These are phyloP conservation scores for Cephonodes hylas DNA, from an alignment of 2,888 invertebrate genomes.

Conservation along the genomic window DNA sequence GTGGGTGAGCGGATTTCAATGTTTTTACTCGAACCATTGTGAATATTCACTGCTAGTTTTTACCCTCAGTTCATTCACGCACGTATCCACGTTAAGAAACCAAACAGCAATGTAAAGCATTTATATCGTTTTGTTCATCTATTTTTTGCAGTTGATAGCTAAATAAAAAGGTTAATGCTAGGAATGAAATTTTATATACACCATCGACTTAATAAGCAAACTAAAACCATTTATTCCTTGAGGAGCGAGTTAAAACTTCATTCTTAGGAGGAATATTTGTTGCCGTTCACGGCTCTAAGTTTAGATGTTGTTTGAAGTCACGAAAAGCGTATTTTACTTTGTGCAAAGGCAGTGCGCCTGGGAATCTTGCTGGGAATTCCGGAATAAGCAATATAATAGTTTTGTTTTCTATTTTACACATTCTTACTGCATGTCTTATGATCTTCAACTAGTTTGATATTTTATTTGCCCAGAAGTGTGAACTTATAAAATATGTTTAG, in stretches of 20 bases:
- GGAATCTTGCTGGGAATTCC: neutral
- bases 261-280: neutral
- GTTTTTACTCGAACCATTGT: slow-evolving; percentile 1
- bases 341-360: neutral
- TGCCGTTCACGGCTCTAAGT: neutral
- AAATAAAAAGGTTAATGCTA: neutral
- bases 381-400: neutral
- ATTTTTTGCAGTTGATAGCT: neutral
- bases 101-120: neutral
- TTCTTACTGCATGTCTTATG: neutral
- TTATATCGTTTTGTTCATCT: neutral
- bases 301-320: slow-evolving; percentile 16
- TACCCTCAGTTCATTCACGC: neutral
- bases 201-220: too few relatives aligned
- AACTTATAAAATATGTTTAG: too few relatives aligned
- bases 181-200: neutral
- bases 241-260: neutral
- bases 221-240: too few relatives aligned
- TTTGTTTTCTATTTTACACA: neutral
- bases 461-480: too few relatives aligned
- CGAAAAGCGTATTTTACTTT: slow-evolving; percentile 14
- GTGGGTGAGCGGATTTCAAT: slow-evolving; percentile 9
- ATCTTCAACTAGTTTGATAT: neutral
- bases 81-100: neutral
- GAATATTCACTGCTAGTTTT: slow-evolving; percentile 2